Base-by-base conservation (phyloP, 1,140 invertebrate genomes). In the Anoplophora glabripennis region DNA sequence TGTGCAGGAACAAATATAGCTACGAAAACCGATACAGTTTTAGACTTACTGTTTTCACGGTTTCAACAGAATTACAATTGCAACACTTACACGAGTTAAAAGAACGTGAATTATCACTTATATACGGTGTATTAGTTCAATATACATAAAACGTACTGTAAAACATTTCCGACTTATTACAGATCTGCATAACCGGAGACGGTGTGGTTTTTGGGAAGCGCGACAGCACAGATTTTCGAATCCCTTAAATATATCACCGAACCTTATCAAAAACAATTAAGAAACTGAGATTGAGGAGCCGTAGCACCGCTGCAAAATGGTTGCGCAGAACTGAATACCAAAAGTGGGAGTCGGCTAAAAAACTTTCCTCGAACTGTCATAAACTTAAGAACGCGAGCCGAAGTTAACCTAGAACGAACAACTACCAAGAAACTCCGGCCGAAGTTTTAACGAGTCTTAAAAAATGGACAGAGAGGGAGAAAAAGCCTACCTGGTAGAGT, bases 321-420 rank as follows among this genome's bases (percentile, higher is more conserved):
- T 61, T 67, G 67, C 69, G 66, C 64, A 70, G 64, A 67, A 68
- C 61, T 59, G 62, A 56, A 55, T 63, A 57, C 57, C 51, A 52
- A 63, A 66, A 69, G 68, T 65, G 65, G 68, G 68, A 66, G 63
- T 64, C 66, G 49, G 59, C 59, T 62, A 55, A 68, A 71, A 71
- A 71, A 71, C 66, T 60, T 67, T 71, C 21, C 65, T 65, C 67
- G 61, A 72, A 72, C 68, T 72, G 68, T 68, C 68, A 70, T 70
- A 70, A 70, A 67, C 66, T 70, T 54, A 15, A 28, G 21, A 28
- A 28, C 21, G 21, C 21, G 21, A 5, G 45, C 4, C 21, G 45
- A 28, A 28, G 21, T 28, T 28, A 5, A 5, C 21, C 21, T 28
- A 28, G 21, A 2, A 34, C 52, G 57, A 66, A 64, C 54, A 64